Evolutionary conservation across 2,113 vertebrate genomes (phyloP).

Genomic region (Zapornia atra): DNA sequence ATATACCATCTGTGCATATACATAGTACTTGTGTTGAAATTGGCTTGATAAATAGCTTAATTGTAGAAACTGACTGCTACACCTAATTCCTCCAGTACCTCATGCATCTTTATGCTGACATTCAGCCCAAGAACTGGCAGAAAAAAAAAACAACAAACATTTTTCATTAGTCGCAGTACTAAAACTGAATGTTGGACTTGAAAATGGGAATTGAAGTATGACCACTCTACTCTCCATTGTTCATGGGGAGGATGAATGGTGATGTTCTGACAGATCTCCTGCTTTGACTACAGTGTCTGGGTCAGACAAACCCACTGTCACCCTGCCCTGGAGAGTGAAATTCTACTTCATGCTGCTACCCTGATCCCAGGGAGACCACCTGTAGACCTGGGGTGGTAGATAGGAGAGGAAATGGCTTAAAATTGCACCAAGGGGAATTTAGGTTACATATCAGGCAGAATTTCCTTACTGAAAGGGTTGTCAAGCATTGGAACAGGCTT

Average conservation of each 20-base stretch:
- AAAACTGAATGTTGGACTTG: background rate
- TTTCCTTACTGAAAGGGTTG: too few species aligned
- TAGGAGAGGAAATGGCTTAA: too few species aligned
- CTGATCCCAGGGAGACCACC: background rate
- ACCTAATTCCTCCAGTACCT: background rate
- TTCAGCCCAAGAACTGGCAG: background rate
- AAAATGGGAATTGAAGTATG: background rate
- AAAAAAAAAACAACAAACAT: background rate
- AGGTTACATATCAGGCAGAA: too few species aligned
- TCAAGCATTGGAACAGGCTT: too few species aligned
- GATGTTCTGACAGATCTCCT: fast-evolving
- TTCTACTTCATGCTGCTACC: background rate
- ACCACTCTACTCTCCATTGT: background rate
- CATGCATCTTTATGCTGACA: background rate
- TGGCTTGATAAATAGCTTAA: background rate
- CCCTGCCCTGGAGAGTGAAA: background rate
- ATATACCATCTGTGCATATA: background rate
- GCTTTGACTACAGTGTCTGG: background rate
- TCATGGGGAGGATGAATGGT: background rate
- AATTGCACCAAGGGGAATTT: too few species aligned
- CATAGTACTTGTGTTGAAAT: background rate
- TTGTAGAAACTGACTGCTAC: background rate
- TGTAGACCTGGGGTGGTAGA: background rate
- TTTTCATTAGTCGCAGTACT: background rate
- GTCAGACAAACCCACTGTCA: background rate